phyloP scores from a whole-genome alignment of 2,113 vertebrate species.

The Pristiophorus japonicus region DNA sequence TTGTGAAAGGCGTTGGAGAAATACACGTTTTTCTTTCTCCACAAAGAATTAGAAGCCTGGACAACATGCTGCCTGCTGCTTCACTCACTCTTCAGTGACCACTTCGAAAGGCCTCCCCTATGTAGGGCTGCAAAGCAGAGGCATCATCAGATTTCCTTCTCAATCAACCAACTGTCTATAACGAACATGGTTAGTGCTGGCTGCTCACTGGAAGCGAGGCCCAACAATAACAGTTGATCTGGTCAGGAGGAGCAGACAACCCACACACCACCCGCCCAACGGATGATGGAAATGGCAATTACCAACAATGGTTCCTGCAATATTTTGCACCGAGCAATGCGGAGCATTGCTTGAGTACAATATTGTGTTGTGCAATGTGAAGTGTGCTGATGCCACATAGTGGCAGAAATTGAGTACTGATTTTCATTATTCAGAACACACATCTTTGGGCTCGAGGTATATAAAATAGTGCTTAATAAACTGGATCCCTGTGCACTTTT shows the following conservation, averaged over 20 bases:
- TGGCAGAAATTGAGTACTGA: neutral
- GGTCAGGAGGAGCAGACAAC: neutral
- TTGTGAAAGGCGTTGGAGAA: neutral
- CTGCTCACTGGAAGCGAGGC: neutral
- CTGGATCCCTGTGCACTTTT: neutral
- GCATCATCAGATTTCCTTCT: neutral
- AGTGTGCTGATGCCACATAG: constrained; percentile 6
- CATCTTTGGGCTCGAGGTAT: neutral
- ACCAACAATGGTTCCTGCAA: neutral
- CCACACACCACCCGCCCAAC: neutral
- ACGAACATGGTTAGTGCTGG: neutral
- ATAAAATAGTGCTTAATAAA: neutral
- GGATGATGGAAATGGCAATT: neutral
- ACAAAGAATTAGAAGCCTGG: neutral
- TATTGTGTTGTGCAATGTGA: neutral
- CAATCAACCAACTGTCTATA: neutral
- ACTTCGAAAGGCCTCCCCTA: too few species aligned
- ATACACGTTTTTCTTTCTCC: neutral
- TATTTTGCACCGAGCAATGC: neutral
- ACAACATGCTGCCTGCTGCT: neutral
- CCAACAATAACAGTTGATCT: neutral
- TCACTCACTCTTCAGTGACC: neutral
- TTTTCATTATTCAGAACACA: neutral
- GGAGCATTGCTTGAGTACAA: neutral
- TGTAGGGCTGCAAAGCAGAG: neutral